Evolutionary conservation across 1,140 invertebrate species (phyloP).

Genomic region (Cydia pomonella): DNA sequence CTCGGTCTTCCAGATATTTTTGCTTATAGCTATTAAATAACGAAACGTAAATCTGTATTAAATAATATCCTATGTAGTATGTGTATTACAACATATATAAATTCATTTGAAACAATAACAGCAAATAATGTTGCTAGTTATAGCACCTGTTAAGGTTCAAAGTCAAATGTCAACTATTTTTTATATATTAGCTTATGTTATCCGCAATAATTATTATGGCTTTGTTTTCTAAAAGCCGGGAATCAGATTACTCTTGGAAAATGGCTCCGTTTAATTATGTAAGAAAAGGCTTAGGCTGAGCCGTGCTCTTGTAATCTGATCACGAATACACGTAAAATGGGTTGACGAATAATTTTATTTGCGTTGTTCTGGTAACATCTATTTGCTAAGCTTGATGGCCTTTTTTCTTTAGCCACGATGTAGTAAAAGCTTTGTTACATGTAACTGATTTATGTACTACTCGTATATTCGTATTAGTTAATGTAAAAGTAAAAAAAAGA

Average conservation of each 20-base stretch:
- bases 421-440: no score
- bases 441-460: no score
- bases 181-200: background rate
- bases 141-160: no score
- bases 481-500: no score
- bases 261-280: conserved; percentile 30
- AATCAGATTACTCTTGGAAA: conserved; percentile 12
- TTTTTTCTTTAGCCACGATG: background rate
- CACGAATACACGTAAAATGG: conserved; percentile 29
- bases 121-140: no score
- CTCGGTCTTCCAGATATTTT: no score
- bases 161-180: background rate
- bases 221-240: conserved; percentile 13
- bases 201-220: background rate
- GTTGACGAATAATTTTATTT: conserved; percentile 32
- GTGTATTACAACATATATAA: no score
- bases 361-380: conserved; percentile 3
- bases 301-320: conserved; percentile 30
- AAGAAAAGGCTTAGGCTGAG: conserved; percentile 32
- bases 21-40: no score
- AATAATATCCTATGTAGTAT: no score
- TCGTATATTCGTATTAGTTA: no score
- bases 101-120: no score
- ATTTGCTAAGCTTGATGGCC: background rate
- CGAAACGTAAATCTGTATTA: no score